Evolutionary conservation across 2,888 invertebrate species (phyloP).

Genomic region (Cephus pygmeus): DNA sequence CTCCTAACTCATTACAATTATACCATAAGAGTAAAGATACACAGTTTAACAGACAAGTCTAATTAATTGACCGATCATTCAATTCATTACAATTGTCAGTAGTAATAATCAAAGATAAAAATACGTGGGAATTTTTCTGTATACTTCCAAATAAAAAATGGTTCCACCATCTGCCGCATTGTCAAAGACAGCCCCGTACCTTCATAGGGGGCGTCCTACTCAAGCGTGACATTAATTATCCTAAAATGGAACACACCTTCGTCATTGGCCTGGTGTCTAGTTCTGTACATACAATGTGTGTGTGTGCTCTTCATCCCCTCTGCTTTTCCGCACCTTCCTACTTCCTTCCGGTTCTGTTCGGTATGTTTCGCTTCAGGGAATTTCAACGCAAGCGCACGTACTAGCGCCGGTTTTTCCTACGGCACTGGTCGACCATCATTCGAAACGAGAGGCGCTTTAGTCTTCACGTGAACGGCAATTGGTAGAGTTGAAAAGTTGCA

Average conservation of each 20-base stretch:
- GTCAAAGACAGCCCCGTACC: not conserved
- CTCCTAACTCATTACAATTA: too few relatives aligned
- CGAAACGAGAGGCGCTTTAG: constrained; percentile 32
- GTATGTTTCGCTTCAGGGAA: constrained; percentile 59
- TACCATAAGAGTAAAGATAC: too few relatives aligned
- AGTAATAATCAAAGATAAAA: too few relatives aligned
- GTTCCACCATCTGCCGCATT: not conserved
- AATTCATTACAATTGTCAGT: too few relatives aligned
- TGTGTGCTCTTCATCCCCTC: constrained; percentile 40
- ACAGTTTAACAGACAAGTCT: too few relatives aligned
- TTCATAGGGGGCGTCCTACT: not conserved
- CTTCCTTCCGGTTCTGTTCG: constrained; percentile 63
- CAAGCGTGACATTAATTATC: not conserved
- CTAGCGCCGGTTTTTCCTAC: constrained; percentile 24
- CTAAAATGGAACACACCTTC: too few relatives aligned
- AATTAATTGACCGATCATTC: too few relatives aligned
- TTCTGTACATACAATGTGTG: constrained; percentile 1
- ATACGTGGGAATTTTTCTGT: too few relatives aligned
- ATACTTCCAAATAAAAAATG: too few relatives aligned
- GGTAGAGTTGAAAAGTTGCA: not conserved
- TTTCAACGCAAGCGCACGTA: constrained; percentile 25
- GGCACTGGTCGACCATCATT: constrained; percentile 26
- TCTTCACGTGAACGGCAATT: constrained; percentile 16
- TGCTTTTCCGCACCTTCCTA: constrained; percentile 50
- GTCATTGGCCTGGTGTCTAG: too few relatives aligned